Evolutionary conservation across 2,113 vertebrate species (phyloP), one percentile per base, ranked within the genome.

Genomic region (Podarcis muralis): DNA sequence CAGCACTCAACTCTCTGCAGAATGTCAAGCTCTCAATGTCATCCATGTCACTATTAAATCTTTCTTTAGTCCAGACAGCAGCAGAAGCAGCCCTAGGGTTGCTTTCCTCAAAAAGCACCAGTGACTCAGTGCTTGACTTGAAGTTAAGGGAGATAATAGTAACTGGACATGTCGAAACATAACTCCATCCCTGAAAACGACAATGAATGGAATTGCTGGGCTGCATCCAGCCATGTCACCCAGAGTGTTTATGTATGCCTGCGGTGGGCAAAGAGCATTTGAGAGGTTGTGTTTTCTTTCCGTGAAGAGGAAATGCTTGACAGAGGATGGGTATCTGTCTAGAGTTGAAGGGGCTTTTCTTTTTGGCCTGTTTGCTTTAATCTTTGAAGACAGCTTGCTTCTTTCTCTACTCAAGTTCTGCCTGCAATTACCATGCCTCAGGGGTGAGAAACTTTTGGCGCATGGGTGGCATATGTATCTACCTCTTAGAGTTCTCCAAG

Each of bases 291-390:
- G n/a, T 48, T 18, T 88, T 75, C 40, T 77, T 83, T 77, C 40
- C 76, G n/a, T 87, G 82, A 87, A 66, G 2, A 79, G 30, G 62
- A 91, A 86, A 20, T 76, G 37, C 62, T 92, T 92, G 76, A 8
- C 82, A 85, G 37, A 22, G 25, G 27, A 80, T 59, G 86, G 53
- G 53, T 40, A 43, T 53, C 2, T 82, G 82, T 89, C 8, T 3
- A 72, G 59, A 78, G 0, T 12, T 74, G 2, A 53, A 53, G 9
- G 48, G 48, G 48, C 9, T 22, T 30, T 16, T 35, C 7, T 5
- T 48, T 5, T 53, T n/a, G 22, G 40, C 8, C 11, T 74, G 5
- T 8, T 74, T 84, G 35, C 35, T 77, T 86, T 86, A 40, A 65
- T 40, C 75, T 32, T 75, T n/a, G 53, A 53, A 92, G 89, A 72